Base-by-base conservation (phyloP, 2,113 vertebrate genomes). In the Myotis lucifugus region DNA sequence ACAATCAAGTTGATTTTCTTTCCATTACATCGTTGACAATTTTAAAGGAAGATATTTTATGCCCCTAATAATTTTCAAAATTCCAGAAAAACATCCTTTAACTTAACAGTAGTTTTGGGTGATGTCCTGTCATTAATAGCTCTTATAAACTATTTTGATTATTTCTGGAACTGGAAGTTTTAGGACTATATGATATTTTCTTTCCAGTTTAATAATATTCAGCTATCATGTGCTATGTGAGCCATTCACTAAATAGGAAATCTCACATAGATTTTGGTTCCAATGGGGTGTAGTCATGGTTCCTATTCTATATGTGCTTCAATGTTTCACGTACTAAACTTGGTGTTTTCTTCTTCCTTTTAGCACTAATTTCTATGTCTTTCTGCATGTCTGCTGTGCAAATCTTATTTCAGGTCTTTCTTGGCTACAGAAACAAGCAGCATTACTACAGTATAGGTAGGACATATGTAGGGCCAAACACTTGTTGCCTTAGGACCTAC, bases 31-130 rank as follows among this genome's bases (percentile, higher is more conserved):
- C 2, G 84, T 93, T 85, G 32, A 66, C 2, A 23, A n/a, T 59
- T 96, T 85, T 88, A 59, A 88, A 81, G 23, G 40, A 86, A 72
- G 4, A 12, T 86, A 83, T 46, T 79, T 91, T 27, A 92, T 88
- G 5, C 46, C 34, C 42, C 10, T 56, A 76, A 42, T 84, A 83
- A 48, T 13, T 67, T 85, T 89, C 25, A 23, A 93, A 78, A 32
- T 83, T 93, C 12, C 29, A 50, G 17, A 46, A 70, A 93, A 78
- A 14, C 19, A 85, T 21, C 3, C 29, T 76, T 83, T 88, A 5
- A 40, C 4, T 81, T 48, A 46, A 74, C 50, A 59, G 4, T 48
- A 79, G 19, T 72, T n/a, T 34, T 54, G 88, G 21, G 19, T 37
- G 67, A 40, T 90, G 54, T 5, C 3, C 8, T 52, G 23, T 42